These are phyloP conservation scores for Aldabrachelys gigantea DNA, from an alignment of 2,113 vertebrate species.

Conservation along the genomic window DNA sequence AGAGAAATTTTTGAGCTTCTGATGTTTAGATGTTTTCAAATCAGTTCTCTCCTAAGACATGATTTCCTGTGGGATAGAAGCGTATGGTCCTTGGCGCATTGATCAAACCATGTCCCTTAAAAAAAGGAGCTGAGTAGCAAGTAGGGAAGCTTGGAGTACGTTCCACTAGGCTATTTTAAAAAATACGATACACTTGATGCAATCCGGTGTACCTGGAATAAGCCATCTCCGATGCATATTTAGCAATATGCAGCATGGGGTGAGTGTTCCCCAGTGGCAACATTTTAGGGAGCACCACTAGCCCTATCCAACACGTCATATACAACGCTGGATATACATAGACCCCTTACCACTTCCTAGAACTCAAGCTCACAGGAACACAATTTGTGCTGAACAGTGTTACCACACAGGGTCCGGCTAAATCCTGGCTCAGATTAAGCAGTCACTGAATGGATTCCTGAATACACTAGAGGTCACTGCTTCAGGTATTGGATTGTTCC, in stretches of 20 bases:
- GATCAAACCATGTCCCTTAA: background rate
- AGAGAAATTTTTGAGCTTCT: background rate
- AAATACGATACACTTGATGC: background rate
- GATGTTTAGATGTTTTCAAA: background rate
- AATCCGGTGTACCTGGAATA: conserved; percentile 46
- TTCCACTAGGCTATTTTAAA: conserved; percentile 40
- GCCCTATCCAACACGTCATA: background rate
- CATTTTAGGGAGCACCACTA: background rate
- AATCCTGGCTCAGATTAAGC: background rate
- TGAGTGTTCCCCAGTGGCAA: background rate
- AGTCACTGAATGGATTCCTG: background rate
- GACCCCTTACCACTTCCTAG: background rate
- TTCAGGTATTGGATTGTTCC: background rate
- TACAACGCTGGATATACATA: background rate
- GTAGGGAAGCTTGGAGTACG: background rate
- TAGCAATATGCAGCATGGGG: background rate
- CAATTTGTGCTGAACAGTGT: background rate
- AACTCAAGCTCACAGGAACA: background rate
- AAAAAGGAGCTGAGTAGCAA: background rate
- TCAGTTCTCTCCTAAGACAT: background rate
- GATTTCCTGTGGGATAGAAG: background rate
- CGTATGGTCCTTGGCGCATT: background rate
- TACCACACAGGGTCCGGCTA: background rate
- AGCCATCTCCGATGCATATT: background rate
- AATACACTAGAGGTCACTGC: background rate